Evolutionary conservation across 2,797 vertebrate genomes (phyloP), one percentile per base, ranked within the genome.

Genomic region (Echeneis naucrates): DNA sequence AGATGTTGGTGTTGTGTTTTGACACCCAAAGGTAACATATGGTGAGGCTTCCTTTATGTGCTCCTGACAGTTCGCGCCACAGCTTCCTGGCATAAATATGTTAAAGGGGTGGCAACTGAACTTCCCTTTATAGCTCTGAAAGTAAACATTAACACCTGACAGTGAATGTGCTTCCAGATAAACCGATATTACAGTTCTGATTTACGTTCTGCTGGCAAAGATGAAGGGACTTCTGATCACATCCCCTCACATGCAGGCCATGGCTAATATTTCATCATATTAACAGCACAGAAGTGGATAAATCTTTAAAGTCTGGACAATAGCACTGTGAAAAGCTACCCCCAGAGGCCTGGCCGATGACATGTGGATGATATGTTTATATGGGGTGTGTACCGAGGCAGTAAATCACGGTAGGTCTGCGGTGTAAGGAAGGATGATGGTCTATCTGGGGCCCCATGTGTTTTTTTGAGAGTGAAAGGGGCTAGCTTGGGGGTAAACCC

Each of bases 121-220:
- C 86, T 89, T 90, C 83, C 79, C 59, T 92, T 91, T 92, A 92
- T 74, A 72, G 86, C 83, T 83, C 78, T 84, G 79, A 86, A 88
- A 75, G 90, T 88, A 91, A 93, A 92, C 89, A 91, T 85, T 93
- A 80, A 87, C 92, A 92, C 90, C 87, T 91, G 90, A 88, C 81
- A 82, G 87, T 81, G 78, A 89, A 91, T 85, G 83, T 77, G 85
- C 80, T 80, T 65, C 23, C 68, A 90, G 84, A 87, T 88, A 86
- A 91, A 87, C 80, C 54, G 24, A 77, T 73, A 81, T 78, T 63
- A 70, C 53, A 44, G 35, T 69, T 80, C 74, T 61, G 60, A 86
- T 81, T 74, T 78, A 73, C 64, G 50, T 24, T 63, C 50, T 47
- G 21, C 26, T 38, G 59, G 65, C 60, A 73, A 76, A 81, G 75